Evolutionary conservation across 2,113 vertebrate species (phyloP).

Genomic region (Campylorhamphus procurvoides): DNA sequence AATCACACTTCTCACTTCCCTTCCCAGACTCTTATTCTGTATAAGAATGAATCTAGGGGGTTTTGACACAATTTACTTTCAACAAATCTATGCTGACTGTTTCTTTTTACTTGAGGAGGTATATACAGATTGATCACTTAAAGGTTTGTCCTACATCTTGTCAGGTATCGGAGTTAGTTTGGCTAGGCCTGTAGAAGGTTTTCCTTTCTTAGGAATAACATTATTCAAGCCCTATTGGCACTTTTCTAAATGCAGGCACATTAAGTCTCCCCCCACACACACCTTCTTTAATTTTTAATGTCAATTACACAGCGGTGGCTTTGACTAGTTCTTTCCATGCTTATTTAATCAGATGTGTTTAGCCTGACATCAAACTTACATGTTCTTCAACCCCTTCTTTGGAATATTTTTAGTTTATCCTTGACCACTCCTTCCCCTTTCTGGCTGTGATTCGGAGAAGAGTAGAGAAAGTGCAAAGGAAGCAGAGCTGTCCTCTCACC

Average conservation of each 20-base stretch:
- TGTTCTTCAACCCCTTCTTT: neutral
- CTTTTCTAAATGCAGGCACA: neutral
- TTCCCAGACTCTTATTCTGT: neutral
- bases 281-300: neutral
- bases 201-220: neutral
- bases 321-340: neutral
- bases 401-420: neutral
- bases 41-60: neutral
- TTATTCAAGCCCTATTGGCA: neutral
- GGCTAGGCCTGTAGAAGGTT: neutral
- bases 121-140: neutral
- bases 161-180: neutral
- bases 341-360: neutral
- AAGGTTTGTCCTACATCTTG: neutral
- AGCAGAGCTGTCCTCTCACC: neutral
- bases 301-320: neutral
- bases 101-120: neutral
- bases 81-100: neutral
- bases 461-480: neutral
- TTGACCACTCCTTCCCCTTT: neutral
- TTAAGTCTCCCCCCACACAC: neutral
- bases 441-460: neutral
- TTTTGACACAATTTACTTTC: neutral
- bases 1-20: neutral
- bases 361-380: neutral